phyloP scores from a whole-genome alignment of 2,888 invertebrate genomes.

The Eudasyphora cyanicolor region DNA sequence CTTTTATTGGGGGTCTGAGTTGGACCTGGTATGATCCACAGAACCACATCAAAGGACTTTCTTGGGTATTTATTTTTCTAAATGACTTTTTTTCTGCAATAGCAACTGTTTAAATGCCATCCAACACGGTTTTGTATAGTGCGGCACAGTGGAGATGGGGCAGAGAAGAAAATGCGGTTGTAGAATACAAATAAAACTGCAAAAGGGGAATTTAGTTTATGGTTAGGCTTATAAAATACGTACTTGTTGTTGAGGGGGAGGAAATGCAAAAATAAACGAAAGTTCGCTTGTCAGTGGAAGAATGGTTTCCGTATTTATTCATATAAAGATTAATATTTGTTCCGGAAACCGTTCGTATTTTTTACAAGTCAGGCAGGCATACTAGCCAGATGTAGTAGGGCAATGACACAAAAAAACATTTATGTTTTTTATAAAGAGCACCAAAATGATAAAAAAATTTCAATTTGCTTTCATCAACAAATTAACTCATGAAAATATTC shows the following conservation, averaged over 20 bases:
- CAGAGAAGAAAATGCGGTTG: not conserved
- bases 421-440: no score
- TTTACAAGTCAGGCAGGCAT: not conserved
- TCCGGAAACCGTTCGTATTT: not conserved
- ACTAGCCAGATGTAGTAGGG: no score
- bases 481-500: no score
- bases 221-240: slow-evolving; percentile 39
- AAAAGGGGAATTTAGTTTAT: slow-evolving; percentile 34
- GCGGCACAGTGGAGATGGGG: no score
- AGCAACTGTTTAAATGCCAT: slow-evolving; percentile 30
- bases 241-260: not conserved
- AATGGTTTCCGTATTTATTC: not conserved
- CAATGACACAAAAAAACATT: no score
- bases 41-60: slow-evolving; percentile 65
- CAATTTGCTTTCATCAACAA: no score
- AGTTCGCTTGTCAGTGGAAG: not conserved
- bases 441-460: no score
- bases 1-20: slow-evolving; percentile 7
- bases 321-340: not conserved
- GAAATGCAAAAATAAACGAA: not conserved
- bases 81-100: slow-evolving; percentile 59
- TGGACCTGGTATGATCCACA: slow-evolving; percentile 35
- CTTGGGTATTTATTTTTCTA: slow-evolving; percentile 60
- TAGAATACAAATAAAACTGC: slow-evolving; percentile 1
- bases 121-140: slow-evolving; percentile 27